Conservation (phyloP, 2,113 vertebrate genomes). For the Gracilinanus agilis region DNA sequence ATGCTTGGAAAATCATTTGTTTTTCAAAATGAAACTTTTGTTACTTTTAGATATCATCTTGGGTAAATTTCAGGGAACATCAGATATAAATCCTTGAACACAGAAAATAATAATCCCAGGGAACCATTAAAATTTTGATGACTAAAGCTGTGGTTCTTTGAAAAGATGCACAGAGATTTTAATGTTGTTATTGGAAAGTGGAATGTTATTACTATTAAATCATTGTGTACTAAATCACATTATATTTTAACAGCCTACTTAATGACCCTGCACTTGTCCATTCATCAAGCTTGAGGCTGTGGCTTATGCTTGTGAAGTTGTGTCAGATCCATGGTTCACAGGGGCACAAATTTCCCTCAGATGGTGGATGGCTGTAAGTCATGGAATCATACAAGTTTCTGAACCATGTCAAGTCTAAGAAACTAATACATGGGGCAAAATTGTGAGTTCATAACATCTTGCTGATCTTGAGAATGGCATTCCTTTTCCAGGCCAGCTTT, state of each 20-base stretch:
- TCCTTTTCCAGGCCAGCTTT: background rate
- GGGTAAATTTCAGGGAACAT: background rate
- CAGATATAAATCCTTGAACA: background rate
- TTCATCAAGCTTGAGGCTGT: background rate
- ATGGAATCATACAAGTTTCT: background rate
- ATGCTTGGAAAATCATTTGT: background rate
- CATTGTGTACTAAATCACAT: slow-evolving; percentile 5
- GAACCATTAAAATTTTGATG: background rate
- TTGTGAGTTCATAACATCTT: background rate
- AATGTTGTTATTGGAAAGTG: slow-evolving; percentile 1
- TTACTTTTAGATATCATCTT: background rate
- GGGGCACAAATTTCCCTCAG: background rate
- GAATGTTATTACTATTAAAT: slow-evolving; percentile 10
- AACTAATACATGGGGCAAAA: background rate
- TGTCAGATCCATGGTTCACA: background rate
- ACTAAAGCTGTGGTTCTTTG: background rate
- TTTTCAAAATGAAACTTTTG: background rate
- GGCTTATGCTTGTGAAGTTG: background rate
- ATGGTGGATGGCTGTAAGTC: background rate
- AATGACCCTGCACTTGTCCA: background rate
- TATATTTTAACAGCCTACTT: background rate
- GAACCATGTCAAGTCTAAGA: background rate
- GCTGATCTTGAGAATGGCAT: background rate
- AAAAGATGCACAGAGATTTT: background rate
- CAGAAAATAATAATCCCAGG: background rate